Percentiles rank a stretch among this genome's conserved stretches.
Evolutionary conservation across 2,113 vertebrate genomes (phyloP).

Genomic region (Oxygymnocypris stewartii): DNA sequence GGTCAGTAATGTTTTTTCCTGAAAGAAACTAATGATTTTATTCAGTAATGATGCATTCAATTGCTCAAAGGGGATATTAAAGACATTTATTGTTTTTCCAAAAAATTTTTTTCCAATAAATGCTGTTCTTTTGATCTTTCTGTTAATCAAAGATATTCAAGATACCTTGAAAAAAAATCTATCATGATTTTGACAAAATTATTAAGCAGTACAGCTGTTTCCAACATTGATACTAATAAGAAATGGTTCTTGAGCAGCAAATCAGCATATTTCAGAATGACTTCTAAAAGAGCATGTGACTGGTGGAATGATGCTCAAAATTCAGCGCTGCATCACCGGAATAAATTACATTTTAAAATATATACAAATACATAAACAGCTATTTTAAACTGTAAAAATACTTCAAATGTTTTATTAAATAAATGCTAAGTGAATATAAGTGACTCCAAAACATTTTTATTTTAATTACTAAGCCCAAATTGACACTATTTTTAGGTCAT

Average conservation of each 20-base stretch:
- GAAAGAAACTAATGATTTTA: neutral
- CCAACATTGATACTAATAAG: neutral
- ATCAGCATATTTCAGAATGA: neutral
- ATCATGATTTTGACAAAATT: neutral
- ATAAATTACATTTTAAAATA: neutral
- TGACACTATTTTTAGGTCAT: neutral
- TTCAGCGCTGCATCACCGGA: neutral
- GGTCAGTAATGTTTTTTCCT: too few species aligned
- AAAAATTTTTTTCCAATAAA: too few species aligned
- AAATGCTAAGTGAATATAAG: neutral
- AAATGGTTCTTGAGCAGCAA: neutral
- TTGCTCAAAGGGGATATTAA: neutral
- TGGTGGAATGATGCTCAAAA: neutral
- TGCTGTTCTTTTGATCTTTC: neutral
- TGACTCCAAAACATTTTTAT: neutral
- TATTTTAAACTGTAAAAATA: neutral
- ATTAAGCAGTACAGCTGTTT: neutral
- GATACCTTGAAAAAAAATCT: neutral
- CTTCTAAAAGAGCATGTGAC: neutral
- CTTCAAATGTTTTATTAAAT: neutral
- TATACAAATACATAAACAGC: neutral
- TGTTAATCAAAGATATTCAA: neutral
- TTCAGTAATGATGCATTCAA: neutral
- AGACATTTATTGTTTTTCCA: neutral
- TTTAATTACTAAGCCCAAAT: neutral